phyloP scores from a whole-genome alignment of 2,888 invertebrate genomes.

The Lasius platythorax region DNA sequence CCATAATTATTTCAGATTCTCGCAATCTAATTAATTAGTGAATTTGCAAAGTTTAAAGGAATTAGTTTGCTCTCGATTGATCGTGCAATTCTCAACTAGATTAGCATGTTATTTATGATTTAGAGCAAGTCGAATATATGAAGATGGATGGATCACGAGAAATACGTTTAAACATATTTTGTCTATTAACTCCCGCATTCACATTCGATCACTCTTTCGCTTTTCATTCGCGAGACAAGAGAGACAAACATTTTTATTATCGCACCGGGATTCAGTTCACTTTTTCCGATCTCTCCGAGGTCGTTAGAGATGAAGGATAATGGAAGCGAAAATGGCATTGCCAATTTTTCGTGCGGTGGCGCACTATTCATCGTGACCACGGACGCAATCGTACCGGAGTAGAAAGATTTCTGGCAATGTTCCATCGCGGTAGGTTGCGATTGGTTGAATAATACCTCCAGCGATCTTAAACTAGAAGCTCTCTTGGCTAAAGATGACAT shows the following conservation, averaged over 20 bases:
- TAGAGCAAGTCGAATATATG: neutral
- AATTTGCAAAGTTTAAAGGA: neutral
- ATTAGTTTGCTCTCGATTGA: neutral
- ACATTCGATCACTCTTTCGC: neutral
- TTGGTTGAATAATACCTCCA: slow-evolving; percentile 52
- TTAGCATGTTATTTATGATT: neutral
- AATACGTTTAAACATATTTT: neutral
- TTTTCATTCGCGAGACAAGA: neutral
- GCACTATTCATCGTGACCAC: slow-evolving; percentile 46
- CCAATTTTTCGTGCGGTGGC: slow-evolving; percentile 48
- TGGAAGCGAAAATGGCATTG: slow-evolving; percentile 38
- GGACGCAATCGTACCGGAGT: slow-evolving; percentile 14
- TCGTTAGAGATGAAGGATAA: slow-evolving; percentile 43
- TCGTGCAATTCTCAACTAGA: neutral
- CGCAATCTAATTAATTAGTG: neutral
- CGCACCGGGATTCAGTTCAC: neutral
- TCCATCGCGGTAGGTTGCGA: slow-evolving; percentile 53
- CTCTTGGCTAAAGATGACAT: neutral
- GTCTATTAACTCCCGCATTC: neutral
- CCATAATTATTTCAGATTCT: neutral
- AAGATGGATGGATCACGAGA: neutral
- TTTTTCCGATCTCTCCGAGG: slow-evolving; percentile 22
- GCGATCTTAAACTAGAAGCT: neutral
- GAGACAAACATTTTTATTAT: slow-evolving; percentile 11
- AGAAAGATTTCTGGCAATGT: slow-evolving; percentile 57